Evolutionary conservation across 2,888 invertebrate genomes (phyloP), one percentile per base, ranked within the genome.

Genomic region (Zygogramma bicolorata): DNA sequence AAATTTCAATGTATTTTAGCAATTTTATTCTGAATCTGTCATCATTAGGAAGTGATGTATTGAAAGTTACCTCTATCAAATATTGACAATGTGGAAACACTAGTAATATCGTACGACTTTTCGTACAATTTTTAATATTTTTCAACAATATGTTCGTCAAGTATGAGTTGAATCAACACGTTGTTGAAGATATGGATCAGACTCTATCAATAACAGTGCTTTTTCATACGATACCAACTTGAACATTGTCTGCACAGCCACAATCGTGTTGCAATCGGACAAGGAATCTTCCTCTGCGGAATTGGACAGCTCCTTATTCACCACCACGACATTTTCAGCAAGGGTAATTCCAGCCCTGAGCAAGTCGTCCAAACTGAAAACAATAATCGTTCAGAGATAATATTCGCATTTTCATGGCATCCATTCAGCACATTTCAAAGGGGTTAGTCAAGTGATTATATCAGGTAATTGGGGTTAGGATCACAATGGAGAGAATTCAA

Each of bases 201-300:
- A n/a, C n/a, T n/a, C n/a, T n/a, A n/a, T n/a, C n/a, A n/a, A n/a
- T n/a, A n/a, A n/a, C n/a, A n/a, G n/a, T n/a, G n/a, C n/a, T n/a
- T n/a, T n/a, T n/a, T n/a, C 22, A 65, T 27, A 18, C 1, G 29
- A 2, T 74, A 86, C 91, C 92, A 90, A 97, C 97, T 97, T 97
- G 91, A 98, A 98, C 95, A 98, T 98, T 18, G 97, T 98, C 88
- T 99, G 98, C 60, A 98, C 98, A 70, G 98, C 98, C 25, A 99
- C 98, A 81, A 99, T 99, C 15, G 99, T 99, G 88, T 98, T 98
- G 88, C 98, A 99, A 88, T 99, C 99, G 15, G 98, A 94, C 49
- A 98, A 89, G 25, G 97, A 96, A 85, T 98, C 99, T 87, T 99
- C 98, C 87, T 98, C 98, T 2, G 95, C 96, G 0, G 97, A 97